Percentiles rank a stretch among this genome's conserved stretches.
Evolutionary conservation across 2,888 invertebrate species (phyloP).

Genomic region (Caenorhabditis afra): DNA sequence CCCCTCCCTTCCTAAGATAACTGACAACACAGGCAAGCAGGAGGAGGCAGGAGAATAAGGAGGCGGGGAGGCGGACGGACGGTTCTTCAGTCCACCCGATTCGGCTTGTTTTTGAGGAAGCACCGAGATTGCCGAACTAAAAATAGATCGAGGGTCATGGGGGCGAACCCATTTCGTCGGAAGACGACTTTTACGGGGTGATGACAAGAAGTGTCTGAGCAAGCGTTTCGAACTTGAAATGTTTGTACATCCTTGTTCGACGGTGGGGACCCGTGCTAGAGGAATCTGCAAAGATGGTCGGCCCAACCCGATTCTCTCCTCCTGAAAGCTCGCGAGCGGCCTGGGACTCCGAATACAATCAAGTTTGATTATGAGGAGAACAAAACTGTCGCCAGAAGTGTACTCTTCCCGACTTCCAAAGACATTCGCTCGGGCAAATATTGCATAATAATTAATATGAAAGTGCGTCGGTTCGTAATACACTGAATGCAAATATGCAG

Average conservation of each 20-base stretch:
- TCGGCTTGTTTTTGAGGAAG: slow-evolving; percentile 52
- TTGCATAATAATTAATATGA: slow-evolving; percentile 32
- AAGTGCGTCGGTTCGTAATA: slow-evolving; percentile 35
- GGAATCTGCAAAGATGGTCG: background rate
- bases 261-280: slow-evolving; percentile 9
- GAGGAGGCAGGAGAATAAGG: slow-evolving; percentile 12
- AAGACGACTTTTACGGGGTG: background rate
- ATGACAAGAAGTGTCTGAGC: slow-evolving; percentile 28
- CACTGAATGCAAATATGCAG: slow-evolving; percentile 27
- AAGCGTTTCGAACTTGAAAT: slow-evolving; percentile 32
- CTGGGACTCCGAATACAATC: no score
- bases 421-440: slow-evolving; percentile 23
- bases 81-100: slow-evolving; percentile 28
- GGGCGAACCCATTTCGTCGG: slow-evolving; percentile 1
- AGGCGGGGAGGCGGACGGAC: slow-evolving; percentile 7
- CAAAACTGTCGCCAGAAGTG: no score
- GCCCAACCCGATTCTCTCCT: background rate
- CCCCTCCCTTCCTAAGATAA: slow-evolving; percentile 28
- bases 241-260: slow-evolving; percentile 24
- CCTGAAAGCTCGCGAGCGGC: no score
- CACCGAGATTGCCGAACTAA: slow-evolving; percentile 47
- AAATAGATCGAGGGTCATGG: slow-evolving; percentile 34
- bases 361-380: no score
- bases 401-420: slow-evolving; percentile 15
- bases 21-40: slow-evolving; percentile 33